Evolutionary conservation across 2,888 invertebrate species (phyloP).

Genomic region (Drosophila kambysellisi): DNA sequence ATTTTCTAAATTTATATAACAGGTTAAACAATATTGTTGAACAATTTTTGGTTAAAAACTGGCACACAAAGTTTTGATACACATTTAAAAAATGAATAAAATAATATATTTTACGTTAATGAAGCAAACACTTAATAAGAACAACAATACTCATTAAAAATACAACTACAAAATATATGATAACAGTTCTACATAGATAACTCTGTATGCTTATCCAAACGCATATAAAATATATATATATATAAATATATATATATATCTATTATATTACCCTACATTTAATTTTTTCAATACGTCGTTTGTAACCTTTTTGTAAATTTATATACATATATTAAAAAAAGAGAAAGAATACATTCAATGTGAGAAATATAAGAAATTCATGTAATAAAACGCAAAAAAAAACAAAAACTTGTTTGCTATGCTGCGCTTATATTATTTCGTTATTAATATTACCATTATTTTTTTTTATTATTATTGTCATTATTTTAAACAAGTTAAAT

Average conservation of each 20-base stretch:
- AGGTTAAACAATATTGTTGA: constrained; percentile 65
- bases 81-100: constrained; percentile 29
- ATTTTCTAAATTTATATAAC: constrained; percentile 54
- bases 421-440: constrained; percentile 44
- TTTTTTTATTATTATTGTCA: constrained; percentile 18
- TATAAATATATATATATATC: constrained; percentile 4
- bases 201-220: constrained; percentile 42
- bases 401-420: constrained; percentile 59
- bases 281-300: constrained; percentile 71
- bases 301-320: constrained; percentile 76
- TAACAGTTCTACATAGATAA: constrained; percentile 44
- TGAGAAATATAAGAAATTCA: constrained; percentile 72
- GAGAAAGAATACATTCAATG: constrained; percentile 62
- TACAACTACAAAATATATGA: constrained; percentile 30
- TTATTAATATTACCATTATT: constrained; percentile 14
- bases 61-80: constrained; percentile 49
- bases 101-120: constrained; percentile 36
- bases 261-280: constrained; percentile 59
- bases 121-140: constrained; percentile 67
- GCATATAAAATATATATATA: constrained; percentile 40
- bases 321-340: constrained; percentile 47
- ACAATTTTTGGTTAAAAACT: constrained; percentile 70
- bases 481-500: constrained; percentile 17
- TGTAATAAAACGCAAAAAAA: constrained; percentile 79
- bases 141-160: constrained; percentile 74